Percentiles rank a stretch among this genome's conserved stretches.
Conservation (phyloP, 2,888 invertebrate genomes). For the Dasysyrphus albostriatus region DNA sequence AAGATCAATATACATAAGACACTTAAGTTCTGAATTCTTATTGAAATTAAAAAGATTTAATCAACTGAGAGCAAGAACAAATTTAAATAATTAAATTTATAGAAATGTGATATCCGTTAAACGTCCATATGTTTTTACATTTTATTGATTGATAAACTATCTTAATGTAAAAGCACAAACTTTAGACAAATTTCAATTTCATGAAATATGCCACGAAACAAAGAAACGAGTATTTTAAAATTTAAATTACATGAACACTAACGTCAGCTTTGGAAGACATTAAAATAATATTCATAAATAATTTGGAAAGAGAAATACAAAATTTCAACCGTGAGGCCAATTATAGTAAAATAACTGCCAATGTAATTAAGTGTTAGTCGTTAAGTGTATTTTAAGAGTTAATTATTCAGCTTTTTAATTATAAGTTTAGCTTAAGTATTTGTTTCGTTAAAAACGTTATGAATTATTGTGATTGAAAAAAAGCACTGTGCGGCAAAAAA, state of each 20-base stretch:
- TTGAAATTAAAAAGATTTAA: conserved; percentile 79
- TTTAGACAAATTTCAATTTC: background rate
- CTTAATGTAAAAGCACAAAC: background rate
- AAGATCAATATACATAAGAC: conserved; percentile 83
- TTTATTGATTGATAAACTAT: conserved; percentile 43
- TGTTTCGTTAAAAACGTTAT: background rate
- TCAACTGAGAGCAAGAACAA: background rate
- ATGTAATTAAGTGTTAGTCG: background rate
- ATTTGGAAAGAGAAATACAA: background rate
- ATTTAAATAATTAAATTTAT: background rate
- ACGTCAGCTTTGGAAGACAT: background rate
- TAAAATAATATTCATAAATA: background rate
- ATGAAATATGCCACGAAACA: background rate
- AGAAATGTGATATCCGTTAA: background rate
- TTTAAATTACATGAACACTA: background rate
- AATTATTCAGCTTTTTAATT: background rate
- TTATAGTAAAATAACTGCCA: conserved; percentile 3
- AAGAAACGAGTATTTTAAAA: background rate
- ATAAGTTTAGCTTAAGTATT: background rate
- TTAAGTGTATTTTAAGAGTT: conserved; percentile 1
- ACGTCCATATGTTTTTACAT: conserved; percentile 8
- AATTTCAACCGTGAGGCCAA: background rate
- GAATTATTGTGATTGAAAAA: background rate
- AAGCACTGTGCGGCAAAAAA: too few species aligned
- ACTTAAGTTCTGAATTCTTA: conserved; percentile 80